Conservation (phyloP, 2,113 vertebrate species). For the Leucoraja erinaceus region DNA sequence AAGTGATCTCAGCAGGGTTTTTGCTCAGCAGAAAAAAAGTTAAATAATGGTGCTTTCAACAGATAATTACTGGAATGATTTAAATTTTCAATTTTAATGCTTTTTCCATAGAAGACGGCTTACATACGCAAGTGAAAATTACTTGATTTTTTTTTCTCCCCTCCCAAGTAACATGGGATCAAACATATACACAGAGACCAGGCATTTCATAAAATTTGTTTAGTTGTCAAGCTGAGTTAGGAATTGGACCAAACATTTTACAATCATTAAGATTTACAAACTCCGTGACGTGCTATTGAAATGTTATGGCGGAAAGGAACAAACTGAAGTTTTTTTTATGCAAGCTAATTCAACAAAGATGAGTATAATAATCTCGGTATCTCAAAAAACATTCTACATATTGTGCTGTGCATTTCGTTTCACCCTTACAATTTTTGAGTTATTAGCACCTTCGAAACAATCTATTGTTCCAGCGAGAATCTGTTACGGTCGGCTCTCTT, state of each 20-base stretch:
- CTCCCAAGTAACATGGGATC: neutral
- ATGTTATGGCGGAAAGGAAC: neutral
- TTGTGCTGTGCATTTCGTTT: neutral
- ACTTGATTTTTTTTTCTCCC: neutral
- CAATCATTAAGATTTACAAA: conserved; percentile 31
- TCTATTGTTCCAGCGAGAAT: neutral
- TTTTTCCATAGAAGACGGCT: conserved; percentile 1
- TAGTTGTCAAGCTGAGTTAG: conserved; percentile 22
- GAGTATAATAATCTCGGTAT: neutral
- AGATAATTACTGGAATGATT: conserved; percentile 31
- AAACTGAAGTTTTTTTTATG: neutral
- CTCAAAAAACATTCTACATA: neutral
- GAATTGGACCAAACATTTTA: conserved; percentile 27
- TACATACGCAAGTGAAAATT: conserved; percentile 34
- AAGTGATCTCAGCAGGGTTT: conserved; percentile 47
- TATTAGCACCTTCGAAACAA: neutral
- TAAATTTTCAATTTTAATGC: conserved; percentile 33
- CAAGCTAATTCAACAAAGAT: neutral
- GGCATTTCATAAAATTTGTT: conserved; percentile 26
- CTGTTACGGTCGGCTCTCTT: neutral
- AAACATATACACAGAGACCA: conserved; percentile 7
- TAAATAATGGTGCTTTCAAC: conserved; percentile 39
- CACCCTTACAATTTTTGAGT: neutral
- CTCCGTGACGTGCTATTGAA: conserved; percentile 7
- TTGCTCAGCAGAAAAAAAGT: conserved; percentile 41